phyloP scores from a whole-genome alignment of 1,140 invertebrate species.

The Temnothorax longispinosus region DNA sequence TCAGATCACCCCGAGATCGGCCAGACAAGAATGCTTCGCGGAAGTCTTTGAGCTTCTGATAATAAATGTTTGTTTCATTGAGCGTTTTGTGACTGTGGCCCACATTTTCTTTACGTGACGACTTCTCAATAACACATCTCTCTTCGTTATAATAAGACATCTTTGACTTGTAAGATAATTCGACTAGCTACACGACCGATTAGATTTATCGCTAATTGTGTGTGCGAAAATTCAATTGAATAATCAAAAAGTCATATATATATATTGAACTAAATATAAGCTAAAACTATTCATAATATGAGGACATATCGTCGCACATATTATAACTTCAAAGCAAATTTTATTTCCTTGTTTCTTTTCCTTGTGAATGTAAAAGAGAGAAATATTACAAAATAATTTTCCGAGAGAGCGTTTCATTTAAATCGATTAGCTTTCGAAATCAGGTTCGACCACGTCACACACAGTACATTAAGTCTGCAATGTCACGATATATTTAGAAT shows the following conservation, averaged over 20 bases:
- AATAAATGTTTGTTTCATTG: constrained; percentile 73
- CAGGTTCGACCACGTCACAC: constrained; percentile 12
- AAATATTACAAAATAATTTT: constrained; percentile 26
- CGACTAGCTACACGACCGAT: neutral
- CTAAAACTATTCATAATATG: neutral
- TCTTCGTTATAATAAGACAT: neutral
- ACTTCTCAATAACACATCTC: neutral
- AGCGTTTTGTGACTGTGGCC: constrained; percentile 74
- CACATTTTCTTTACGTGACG: constrained; percentile 7
- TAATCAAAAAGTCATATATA: neutral
- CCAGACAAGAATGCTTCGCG: constrained; percentile 70
- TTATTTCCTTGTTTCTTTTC: neutral
- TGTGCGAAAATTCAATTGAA: neutral
- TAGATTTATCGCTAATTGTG: neutral
- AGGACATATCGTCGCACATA: neutral
- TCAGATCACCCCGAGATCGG: constrained; percentile 70
- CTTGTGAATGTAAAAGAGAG: neutral
- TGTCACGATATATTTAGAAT: constrained; percentile 38
- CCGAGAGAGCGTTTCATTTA: neutral
- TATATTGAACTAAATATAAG: neutral
- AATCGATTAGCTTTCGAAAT: constrained; percentile 42
- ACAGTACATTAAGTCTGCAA: constrained; percentile 16
- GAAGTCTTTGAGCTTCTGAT: constrained; percentile 74
- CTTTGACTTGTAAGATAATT: neutral
- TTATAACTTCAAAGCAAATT: neutral